A percentile compares a stretch with the other conserved stretches of the same genome.
These are phyloP conservation scores for Electrona antarctica DNA, from an alignment of 2,113 vertebrate genomes.

Conservation along the genomic window DNA sequence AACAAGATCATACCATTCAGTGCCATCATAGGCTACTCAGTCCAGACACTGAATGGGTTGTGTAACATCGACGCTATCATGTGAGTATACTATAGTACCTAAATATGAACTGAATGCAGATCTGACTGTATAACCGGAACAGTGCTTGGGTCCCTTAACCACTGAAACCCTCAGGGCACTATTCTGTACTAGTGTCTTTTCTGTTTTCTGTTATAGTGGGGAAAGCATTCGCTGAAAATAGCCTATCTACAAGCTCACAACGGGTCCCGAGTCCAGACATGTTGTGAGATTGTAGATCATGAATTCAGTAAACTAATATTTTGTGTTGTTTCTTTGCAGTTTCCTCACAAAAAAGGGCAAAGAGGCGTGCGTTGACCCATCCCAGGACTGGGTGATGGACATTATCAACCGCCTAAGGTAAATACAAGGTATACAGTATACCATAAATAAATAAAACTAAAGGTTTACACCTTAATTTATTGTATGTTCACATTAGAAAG, in stretches of 20 bases:
- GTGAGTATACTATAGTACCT: constrained; percentile 40
- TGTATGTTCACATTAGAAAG: no score
- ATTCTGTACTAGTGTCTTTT: no score
- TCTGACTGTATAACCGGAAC: no score
- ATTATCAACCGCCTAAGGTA: constrained; percentile 59
- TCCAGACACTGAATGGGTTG: constrained; percentile 45
- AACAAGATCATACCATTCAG: background rate
- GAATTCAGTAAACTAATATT: background rate
- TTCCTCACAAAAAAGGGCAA: constrained; percentile 59
- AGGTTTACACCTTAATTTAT: no score
- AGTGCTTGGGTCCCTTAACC: no score
- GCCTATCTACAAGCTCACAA: no score
- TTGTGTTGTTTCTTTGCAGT: constrained; percentile 39
- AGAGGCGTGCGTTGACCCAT: constrained; percentile 60
- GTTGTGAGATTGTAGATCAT: background rate
- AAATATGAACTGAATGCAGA: no score
- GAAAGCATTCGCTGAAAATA: no score
- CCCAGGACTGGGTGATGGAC: constrained; percentile 62
- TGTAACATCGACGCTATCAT: constrained; percentile 71
- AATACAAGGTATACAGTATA: background rate
- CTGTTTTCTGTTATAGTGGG: no score
- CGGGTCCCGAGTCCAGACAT: no score
- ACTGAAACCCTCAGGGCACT: no score
- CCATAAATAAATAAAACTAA: no score
- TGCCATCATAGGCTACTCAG: constrained; percentile 57